Evolutionary conservation across 2,888 invertebrate genomes (phyloP).

Genomic region (Fragum fragum): DNA sequence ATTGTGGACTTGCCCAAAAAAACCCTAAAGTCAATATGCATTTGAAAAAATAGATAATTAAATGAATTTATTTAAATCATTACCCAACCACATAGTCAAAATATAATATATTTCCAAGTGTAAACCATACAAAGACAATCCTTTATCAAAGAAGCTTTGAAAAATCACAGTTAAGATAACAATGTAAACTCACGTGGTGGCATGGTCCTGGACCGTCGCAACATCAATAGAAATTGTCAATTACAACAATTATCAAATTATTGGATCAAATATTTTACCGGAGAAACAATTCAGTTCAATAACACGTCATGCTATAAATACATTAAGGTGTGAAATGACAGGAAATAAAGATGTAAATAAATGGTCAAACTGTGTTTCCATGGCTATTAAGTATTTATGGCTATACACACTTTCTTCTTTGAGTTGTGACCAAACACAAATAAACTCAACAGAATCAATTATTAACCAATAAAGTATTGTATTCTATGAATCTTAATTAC

Average conservation of each 20-base stretch:
- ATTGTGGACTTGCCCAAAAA: too few species aligned
- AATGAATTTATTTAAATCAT: too few species aligned
- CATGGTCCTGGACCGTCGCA: constrained; percentile 19
- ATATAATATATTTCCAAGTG: too few species aligned
- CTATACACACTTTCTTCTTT: constrained; percentile 30
- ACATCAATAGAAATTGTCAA: constrained; percentile 30
- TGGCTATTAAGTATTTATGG: constrained; percentile 33
- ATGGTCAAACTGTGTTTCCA: constrained; percentile 23
- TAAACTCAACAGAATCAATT: constrained; percentile 16
- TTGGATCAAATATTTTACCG: constrained; percentile 31
- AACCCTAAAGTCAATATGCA: too few species aligned
- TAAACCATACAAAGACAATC: too few species aligned
- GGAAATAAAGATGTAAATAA: constrained; percentile 32
- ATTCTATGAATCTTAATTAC: constrained; percentile 7
- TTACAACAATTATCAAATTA: constrained; percentile 37
- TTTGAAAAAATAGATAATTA: too few species aligned
- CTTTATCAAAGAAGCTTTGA: too few species aligned
- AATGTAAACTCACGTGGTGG: constrained; percentile 25
- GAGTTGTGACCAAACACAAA: constrained; percentile 15
- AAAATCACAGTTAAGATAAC: too few species aligned
- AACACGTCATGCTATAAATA: constrained; percentile 28
- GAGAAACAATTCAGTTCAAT: constrained; percentile 29
- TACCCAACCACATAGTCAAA: too few species aligned
- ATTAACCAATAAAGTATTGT: constrained; percentile 7
- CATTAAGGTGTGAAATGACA: constrained; percentile 32